Evolutionary conservation across 2,113 vertebrate genomes (phyloP), one percentile per base, ranked within the genome.

Genomic region (Procavia capensis): DNA sequence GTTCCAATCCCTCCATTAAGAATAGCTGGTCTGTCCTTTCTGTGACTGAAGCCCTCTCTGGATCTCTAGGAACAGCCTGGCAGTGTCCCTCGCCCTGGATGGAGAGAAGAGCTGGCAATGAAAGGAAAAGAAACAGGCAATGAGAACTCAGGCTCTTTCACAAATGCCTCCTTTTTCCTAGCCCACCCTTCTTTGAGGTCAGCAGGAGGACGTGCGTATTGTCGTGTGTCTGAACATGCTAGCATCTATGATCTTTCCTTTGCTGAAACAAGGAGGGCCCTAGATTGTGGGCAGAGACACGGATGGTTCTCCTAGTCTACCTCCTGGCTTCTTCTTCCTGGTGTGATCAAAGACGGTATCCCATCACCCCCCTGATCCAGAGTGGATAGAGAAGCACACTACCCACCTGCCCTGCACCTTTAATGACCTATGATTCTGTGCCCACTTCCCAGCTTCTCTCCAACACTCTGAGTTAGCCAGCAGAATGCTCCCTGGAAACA

Each of bases 21-120:
- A 83, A 45, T 11, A 29, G 86, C 31, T 78, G n/a, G 47, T 93
- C 70, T 88, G 31, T 81, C 68, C 81, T 91, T 84, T 95, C 66
- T 95, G 79, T 70, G 88, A 64, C 2, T 57, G 75, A 92, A 95
- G 85, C 39, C 4, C 50, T 63, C 79, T 92, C 70, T 95, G 81
- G 63, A 88, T 92, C 39, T 64, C 36, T 31, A 82, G 86, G 50
- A 82, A 45, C 66, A 90, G 29, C 79, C 63, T 43, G n/a, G 54
- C 82, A 94, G 31, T 11, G 31, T 22, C 81, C 29, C 45, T 85
- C 2, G 6, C 54, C 54, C 57, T 78, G 43, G n/a, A 45, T 74
- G 83, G 41, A 95, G 36, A 90, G 47, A 64, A 93, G 54, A 87
- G 72, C 29, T 54, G 63, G 39, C 36, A 84, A 83, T 41, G 57